Evolutionary conservation across 2,888 invertebrate genomes (phyloP), one percentile per base, ranked within the genome.

Genomic region (Apoda limacodes): DNA sequence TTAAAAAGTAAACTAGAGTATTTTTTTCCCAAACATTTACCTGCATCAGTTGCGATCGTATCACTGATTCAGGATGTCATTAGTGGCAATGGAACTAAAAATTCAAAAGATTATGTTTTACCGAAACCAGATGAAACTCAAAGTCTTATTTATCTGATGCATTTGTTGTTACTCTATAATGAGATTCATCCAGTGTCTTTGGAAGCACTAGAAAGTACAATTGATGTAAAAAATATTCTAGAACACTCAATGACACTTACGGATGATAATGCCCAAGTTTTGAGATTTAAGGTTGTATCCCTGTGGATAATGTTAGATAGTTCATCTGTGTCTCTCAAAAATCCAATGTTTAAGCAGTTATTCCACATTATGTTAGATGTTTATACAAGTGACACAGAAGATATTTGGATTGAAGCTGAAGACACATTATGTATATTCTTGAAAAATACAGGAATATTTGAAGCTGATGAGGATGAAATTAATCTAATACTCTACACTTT

Each of bases 401-500:
- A 55, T 13, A 69, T 67, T n/a, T 76, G 76, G 56, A 46, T 65
- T 1, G 84, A 84, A 56, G 81, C 84, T 3, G 84, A 83, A 33
- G 60, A 66, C 26, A 76, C 86, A 3, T 57, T 89, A 13, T 63
- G 64, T 25, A 70, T 65, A 27, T 80, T 91, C 34, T 82, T 92
- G 13, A 78, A 71, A 44, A 85, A 82, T 34, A 86, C 86, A 0
- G 78, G 82, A 4, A 72, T 89, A 40, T 91, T 91, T 54, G 85
- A 87, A 50, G 82, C 81, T 11, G 84, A 83, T 40, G 71, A 75
- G 38, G 69, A 82, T 32, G 90, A 92, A 66, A 83, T 89, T 22
- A 83, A 87, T 53, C 69, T 90, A 34, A 87, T 90, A 83, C 58
- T 89, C 14, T 83, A 87, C 45, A 56, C 75, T 1, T 45, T 80